Evolutionary conservation across 2,113 vertebrate genomes (phyloP), one percentile per base, ranked within the genome.

Genomic region (Chaenocephalus aceratus): DNA sequence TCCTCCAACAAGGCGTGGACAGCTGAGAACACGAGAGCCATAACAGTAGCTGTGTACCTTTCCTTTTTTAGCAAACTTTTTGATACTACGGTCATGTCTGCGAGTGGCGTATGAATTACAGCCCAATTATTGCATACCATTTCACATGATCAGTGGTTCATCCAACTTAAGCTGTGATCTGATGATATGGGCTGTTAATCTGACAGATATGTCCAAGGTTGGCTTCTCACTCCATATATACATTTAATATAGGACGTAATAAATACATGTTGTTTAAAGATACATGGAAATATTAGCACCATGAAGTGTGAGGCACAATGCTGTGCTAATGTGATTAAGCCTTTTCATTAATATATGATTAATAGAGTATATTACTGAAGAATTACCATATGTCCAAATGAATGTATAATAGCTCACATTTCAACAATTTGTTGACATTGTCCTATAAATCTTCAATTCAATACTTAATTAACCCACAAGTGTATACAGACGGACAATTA

Each of bases 1-100:
- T 85, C 49, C 59, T 85, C 82, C 89, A 88, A 86, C 75, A 26
- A 93, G 90, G 75, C 12, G 59, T 53, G 73, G 86, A 91, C 85
- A 89, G 87, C 89, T 89, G 84, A 57, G 72, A 80, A 83, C 77
- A 70, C 1, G 69, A 84, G 73, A 59, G 79, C 81, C 83, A 75
- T 34, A 88, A 84, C 83, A 75, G 86, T 88, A 82, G 83, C 75
- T 64, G 65, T 44, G 41, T 44, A 36, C 69, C 60, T 82, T 86
- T 82, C 74, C 83, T 62, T 83, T 78, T 88, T 86, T 86, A 89
- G 85, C 68, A 54, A 79, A 75, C 64, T 75, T 76, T 80, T 72
- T 83, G 23, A 84, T 70, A 57, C 58, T 59, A 36, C 34, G 70
- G 67, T 26, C 26, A 13, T 66, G 75, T 56, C 23, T 49, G 69